Base-by-base conservation (phyloP, 2,888 invertebrate genomes). In the Nemapogon koenigi region DNA sequence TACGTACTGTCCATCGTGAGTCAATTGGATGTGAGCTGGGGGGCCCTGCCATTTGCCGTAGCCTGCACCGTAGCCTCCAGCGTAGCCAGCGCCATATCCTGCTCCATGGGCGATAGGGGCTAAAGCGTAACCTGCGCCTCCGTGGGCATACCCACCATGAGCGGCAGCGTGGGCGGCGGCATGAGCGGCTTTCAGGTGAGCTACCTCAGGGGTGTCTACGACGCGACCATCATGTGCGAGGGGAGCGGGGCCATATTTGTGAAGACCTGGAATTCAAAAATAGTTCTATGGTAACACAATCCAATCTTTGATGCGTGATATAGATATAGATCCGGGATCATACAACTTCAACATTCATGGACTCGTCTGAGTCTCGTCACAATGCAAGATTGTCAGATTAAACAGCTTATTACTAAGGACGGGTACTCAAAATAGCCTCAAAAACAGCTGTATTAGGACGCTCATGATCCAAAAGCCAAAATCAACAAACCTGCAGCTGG, bases 111-210 rank as follows among this genome's bases (percentile, higher is more conserved):
- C 37, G 36, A 10, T 16, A 3, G 17, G 47, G 17, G 38, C 55
- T 7, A 14, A 28, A 17, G 45, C 48, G 45, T 47, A 58, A 11
- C 50, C 54, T 16, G 35, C 22, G 8, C 25, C 42, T 11, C 46
- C 46, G 43, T 61, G 60, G 11, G 57, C 53, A 8, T 63, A 68
- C 40, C 43, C 53, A 17, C 56, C 63, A 53, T 69, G 62, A 1
- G 71, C 75, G 27, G 62, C 62, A 27, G 65, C 61, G 59, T 72
- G 79, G 18, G 81, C 80, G 38, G 75, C 69, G 48, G 72, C 56
- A 58, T 81, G 83, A 26, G 81, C 81, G 19, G 80, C 73, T 60
- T 81, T 83, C 42, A 83, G 80, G 51, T 81, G 81, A 14, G 83
- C 81, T 1, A 81, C 80, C 64, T 81, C 82, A 43, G 81, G 76